Evolutionary conservation across 2,888 invertebrate genomes (phyloP).

Genomic region (Parnassius apollo): DNA sequence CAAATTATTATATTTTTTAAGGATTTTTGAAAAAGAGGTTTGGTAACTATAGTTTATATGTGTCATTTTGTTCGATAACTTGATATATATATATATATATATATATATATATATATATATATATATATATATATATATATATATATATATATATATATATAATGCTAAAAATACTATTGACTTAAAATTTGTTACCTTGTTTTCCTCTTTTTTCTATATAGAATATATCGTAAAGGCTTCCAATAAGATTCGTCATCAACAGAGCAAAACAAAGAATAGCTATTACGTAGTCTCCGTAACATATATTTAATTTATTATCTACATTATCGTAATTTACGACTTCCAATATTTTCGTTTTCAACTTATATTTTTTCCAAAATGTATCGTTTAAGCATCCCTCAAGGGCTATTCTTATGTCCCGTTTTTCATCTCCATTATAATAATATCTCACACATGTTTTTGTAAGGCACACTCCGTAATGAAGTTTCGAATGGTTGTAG

Average conservation of each 20-base stretch:
- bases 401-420: constrained; percentile 32
- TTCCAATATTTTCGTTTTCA: constrained; percentile 46
- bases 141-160: too few relatives aligned
- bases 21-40: too few relatives aligned
- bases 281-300: constrained; percentile 48
- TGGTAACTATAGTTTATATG: too few relatives aligned
- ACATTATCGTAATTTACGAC: constrained; percentile 48
- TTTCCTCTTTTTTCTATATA: constrained; percentile 24
- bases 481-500: constrained; percentile 40
- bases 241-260: constrained; percentile 50
- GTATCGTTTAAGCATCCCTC: constrained; percentile 47
- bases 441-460: constrained; percentile 33
- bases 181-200: constrained; percentile 17
- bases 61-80: too few relatives aligned
- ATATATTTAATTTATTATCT: constrained; percentile 40
- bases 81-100: too few relatives aligned
- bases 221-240: constrained; percentile 52
- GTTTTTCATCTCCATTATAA: constrained; percentile 28
- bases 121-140: too few relatives aligned
- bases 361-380: constrained; percentile 47
- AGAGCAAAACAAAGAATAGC: constrained; percentile 48
- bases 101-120: too few relatives aligned
- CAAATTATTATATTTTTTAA: too few relatives aligned
- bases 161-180: neutral
- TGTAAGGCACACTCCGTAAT: constrained; percentile 40